Evolutionary conservation across 2,113 vertebrate species (phyloP).

Genomic region (Lanius collurio): DNA sequence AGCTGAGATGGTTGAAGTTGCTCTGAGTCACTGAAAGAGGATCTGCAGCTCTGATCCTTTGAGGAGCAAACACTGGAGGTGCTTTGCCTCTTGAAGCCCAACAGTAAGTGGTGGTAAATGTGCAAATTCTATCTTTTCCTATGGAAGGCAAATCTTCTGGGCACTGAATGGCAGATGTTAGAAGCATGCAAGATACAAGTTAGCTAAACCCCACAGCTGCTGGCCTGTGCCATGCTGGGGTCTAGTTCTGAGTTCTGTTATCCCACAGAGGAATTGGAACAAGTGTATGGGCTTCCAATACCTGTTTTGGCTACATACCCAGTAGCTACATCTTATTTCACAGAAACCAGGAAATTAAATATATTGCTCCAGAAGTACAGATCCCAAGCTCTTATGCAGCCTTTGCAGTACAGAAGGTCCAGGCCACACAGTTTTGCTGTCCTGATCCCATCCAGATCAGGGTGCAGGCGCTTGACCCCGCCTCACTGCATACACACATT

Average conservation of each 20-base stretch:
- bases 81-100: neutral
- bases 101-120: neutral
- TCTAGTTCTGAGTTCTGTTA: neutral
- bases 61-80: neutral
- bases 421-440: neutral
- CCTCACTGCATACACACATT: neutral
- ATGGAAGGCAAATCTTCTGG: neutral
- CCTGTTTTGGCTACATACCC: neutral
- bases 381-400: neutral
- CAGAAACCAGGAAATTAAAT: neutral
- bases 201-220: neutral
- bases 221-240: neutral
- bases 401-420: neutral
- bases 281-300: neutral
- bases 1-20: neutral
- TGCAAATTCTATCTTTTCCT: neutral
- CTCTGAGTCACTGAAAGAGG: neutral
- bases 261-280: neutral
- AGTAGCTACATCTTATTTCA: neutral
- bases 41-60: neutral
- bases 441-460: neutral
- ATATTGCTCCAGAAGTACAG: neutral
- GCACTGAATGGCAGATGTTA: neutral
- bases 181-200: neutral
- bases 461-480: neutral